Base-by-base conservation (phyloP, 2,113 vertebrate species). In the Cinclus mexicanus region DNA sequence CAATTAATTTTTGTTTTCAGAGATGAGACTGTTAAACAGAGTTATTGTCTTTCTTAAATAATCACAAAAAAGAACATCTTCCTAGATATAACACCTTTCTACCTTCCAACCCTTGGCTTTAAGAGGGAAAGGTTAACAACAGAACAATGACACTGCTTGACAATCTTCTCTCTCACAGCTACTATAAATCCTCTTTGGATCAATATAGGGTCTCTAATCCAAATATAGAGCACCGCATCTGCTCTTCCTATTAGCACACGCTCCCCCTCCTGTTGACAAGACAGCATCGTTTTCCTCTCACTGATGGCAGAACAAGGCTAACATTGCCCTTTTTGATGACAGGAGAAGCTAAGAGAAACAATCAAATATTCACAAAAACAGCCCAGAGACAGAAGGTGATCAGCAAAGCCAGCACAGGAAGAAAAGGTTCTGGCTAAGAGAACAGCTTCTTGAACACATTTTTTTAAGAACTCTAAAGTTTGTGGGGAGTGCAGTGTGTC, bases 131-230 rank as follows among this genome's bases (percentile, higher is more conserved):
- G 94, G 92, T 94, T 96, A 96, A 96, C 89, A 97, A 96, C 20
- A 37, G 76, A 96, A 96, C 92, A 88, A 89, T 75, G 88, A 88
- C 80, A 90, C 29, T 87, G 71, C 92, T 86, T 92, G 95, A 97
- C 97, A 97, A 93, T 82, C 90, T 95, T 93, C 86, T 24, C 74
- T 91, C 80, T 96, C 69, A 39, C 63, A 90, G 94, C 77, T 68
- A 91, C 95, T 81, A 96, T 96, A 97, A 97, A 98, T 97, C 95
- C 95, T 97, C 89, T 94, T 91, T 77, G 90, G 97, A 97, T 98
- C 97, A 97, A 97, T 97, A 97, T 97, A 97, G 90, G 75, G 67
- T 79, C 79, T 96, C 90, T 96, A 95, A 97, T 94, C 80, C 93
- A 97, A 96, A 89, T 49, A 93, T 77, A 94, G 87, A 88, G 80